Evolutionary conservation across 2,113 vertebrate genomes (phyloP).

Genomic region (Agapornis roseicollis): DNA sequence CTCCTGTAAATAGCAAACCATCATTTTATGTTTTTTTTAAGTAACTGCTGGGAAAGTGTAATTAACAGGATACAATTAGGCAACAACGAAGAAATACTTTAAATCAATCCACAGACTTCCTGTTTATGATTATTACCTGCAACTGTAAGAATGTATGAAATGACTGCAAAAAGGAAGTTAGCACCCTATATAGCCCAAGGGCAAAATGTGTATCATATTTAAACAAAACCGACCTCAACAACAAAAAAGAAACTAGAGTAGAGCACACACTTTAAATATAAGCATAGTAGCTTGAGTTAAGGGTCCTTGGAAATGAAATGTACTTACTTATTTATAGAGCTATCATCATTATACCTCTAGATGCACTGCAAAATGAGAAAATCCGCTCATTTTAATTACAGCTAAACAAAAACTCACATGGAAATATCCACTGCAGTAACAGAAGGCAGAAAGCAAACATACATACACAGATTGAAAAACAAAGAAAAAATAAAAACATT

Average conservation of each 20-base stretch:
- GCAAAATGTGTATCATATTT: neutral
- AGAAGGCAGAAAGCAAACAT: neutral
- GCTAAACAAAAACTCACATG: neutral
- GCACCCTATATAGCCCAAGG: neutral
- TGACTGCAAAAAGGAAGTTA: neutral
- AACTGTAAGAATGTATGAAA: neutral
- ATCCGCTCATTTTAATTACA: neutral
- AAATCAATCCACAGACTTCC: slow-evolving; percentile 32
- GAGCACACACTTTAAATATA: neutral
- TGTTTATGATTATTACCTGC: slow-evolving; percentile 10
- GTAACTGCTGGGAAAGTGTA: slow-evolving; percentile 34
- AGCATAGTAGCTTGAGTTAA: neutral
- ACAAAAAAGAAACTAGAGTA: neutral
- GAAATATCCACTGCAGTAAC: neutral
- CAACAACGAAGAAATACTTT: slow-evolving; percentile 58
- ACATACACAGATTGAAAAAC: neutral
- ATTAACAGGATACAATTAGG: slow-evolving; percentile 57
- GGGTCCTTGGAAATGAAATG: neutral
- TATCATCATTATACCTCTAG: neutral
- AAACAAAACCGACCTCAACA: neutral
- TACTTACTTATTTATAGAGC: neutral
- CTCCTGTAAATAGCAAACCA: slow-evolving; percentile 9
- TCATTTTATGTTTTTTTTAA: neutral
- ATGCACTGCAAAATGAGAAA: neutral
- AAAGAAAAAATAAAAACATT: neutral